phyloP scores from a whole-genome alignment of 2,113 vertebrate species.

The Callithrix jacchus region DNA sequence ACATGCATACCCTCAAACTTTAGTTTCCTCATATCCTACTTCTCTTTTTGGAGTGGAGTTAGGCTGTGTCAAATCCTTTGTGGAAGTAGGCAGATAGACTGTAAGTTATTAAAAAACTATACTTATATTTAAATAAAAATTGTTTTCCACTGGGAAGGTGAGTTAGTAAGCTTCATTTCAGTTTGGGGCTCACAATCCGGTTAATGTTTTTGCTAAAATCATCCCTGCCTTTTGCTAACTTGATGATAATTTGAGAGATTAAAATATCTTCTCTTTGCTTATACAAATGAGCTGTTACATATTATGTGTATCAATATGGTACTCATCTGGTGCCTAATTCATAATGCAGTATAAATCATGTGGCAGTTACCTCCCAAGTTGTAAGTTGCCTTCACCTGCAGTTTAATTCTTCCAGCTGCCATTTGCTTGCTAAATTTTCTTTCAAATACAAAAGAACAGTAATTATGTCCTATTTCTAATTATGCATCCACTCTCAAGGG shows the following conservation, averaged over 20 bases:
- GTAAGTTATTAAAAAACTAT: neutral
- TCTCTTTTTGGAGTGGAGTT: slow-evolving; percentile 19
- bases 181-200: neutral
- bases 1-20: neutral
- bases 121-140: neutral
- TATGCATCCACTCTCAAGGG: slow-evolving; percentile 40
- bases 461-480: slow-evolving; percentile 63
- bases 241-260: neutral
- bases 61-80: neutral
- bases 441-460: slow-evolving; percentile 49
- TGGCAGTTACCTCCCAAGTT: slow-evolving; percentile 51
- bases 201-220: slow-evolving; percentile 40
- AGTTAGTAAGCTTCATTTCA: slow-evolving; percentile 14
- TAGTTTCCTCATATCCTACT: neutral
- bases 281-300: neutral
- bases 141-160: neutral
- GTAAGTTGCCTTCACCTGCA: slow-evolving; percentile 46
- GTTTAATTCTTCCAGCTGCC: slow-evolving; percentile 66
- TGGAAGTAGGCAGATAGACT: neutral
- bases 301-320: neutral
- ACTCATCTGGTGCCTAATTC: neutral
- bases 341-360: neutral
- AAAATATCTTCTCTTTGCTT: slow-evolving; percentile 26
- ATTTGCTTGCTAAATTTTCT: slow-evolving; percentile 58
- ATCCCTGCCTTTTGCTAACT: slow-evolving; percentile 3